These are phyloP conservation scores for Hemichromis elongatus DNA, from an alignment of 2,113 vertebrate species.

Conservation along the genomic window DNA sequence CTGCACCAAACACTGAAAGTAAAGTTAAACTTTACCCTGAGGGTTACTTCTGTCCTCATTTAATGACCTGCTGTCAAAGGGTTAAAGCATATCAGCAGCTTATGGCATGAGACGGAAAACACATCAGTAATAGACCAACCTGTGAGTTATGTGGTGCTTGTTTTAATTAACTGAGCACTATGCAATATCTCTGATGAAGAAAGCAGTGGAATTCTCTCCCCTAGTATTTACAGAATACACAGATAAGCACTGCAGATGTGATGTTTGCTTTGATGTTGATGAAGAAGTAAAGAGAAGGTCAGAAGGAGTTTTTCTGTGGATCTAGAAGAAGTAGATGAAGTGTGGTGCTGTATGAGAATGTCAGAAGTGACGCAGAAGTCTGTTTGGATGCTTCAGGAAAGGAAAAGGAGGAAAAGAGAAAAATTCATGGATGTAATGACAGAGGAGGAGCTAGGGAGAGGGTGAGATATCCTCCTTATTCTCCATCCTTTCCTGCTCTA, in stretches of 20 bases:
- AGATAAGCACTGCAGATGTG: not conserved
- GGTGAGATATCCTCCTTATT: not conserved
- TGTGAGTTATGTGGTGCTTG: not conserved
- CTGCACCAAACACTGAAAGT: not conserved
- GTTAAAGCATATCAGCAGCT: not conserved
- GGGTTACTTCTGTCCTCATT: accelerated
- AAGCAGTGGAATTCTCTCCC: not conserved
- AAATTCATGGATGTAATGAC: not conserved
- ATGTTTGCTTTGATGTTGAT: not conserved
- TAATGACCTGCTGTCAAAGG: not conserved
- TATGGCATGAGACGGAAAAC: not conserved
- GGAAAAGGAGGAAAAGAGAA: not conserved
- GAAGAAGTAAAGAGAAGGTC: not conserved
- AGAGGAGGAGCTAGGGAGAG: not conserved
- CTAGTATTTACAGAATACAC: not conserved
- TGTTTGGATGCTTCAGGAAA: not conserved
- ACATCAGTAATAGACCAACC: not conserved
- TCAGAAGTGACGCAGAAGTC: too few species aligned
- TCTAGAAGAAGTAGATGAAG: too few species aligned
- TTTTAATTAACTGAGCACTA: not conserved
- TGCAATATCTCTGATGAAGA: not conserved
- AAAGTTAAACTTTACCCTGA: not conserved
- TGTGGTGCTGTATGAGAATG: not conserved
- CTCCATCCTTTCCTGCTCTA: not conserved
- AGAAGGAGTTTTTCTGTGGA: too few species aligned